Base-by-base conservation (phyloP, 2,797 vertebrate species). In the Thamnophis elegans region DNA sequence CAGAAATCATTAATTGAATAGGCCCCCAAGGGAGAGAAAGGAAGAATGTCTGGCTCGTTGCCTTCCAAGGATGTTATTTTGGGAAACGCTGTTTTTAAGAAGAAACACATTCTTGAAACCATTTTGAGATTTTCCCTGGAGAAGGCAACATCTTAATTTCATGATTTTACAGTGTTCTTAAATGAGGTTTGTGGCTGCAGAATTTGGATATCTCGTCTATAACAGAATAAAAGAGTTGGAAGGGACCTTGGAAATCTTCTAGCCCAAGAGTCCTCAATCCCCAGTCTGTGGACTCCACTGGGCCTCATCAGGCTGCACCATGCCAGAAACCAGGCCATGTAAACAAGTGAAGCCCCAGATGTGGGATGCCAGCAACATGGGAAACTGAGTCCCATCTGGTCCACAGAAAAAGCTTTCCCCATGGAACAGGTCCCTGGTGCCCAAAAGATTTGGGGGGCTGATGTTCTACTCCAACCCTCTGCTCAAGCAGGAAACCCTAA, bases 21-120 rank as follows among this genome's bases (percentile, higher is more conserved):
- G 92, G 32, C 60, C 90, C 0, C 73, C 85, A 89, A 0, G 92
- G 91, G 95, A 92, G 91, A 85, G 42, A 87, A 88, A 85, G 68
- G 58, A 89, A 89, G 20, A 47, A 60, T 47, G 6, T 6, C 51
- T 85, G 60, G 87, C 89, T 92, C 5, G 0, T 42, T 47, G 58
- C 26, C 54, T 32, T 93, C 60, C 89, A 36, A 60, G 87, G 89
- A 89, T 10, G 7, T 32, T 82, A 86, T 93, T 95, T 94, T 65
- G n/a, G 88, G 58, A 86, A 65, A 91, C 62, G 47, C 89, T 88
- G 55, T 4, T 55, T n/a, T 58, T 4, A 47, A 78, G 53, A 53
- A 51, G 91, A 82, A 32, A 0, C 0, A 36, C 58, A 59, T 87
- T 51, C 73, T 93, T 51, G 85, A 54, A 16, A 7, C 53, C 85